Base-by-base conservation (phyloP, 2,888 invertebrate species). In the Caenorhabditis sp. region DNA sequence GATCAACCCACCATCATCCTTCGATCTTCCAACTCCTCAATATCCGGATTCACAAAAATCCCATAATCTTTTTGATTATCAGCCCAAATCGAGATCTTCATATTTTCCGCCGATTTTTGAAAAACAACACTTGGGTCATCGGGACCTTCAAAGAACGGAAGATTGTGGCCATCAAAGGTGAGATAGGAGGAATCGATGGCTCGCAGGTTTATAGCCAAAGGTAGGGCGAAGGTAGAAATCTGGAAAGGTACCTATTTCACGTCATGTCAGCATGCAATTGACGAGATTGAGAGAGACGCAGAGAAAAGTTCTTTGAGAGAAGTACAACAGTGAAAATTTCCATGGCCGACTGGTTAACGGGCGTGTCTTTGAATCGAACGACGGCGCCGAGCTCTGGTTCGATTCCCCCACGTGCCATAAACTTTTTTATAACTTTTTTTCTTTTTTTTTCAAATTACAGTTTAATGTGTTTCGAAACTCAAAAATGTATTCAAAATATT, bases 1-100 rank as follows among this genome's bases (percentile, higher is more conserved):
- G 7, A 14, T 26, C 8, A 20, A 52, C 73, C 56, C 54, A 82
- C 81, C 50, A 57, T 53, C 38, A 66, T 43, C n/a, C 67, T 61
- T 38, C 77, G 70, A 25, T 81, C 63, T 10, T 63, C 57, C 25
- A 76, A 53, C 5, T 71, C 77, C 26, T 66, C 14, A 43, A 71
- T 20, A 4, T 50, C 88, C 0, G 97, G 96, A 4, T 93, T 91
- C 82, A 93, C 91, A 10, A 95, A 89, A 84, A 92, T 94, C 0
- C 97, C 97, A 88, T 93, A 97, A 0, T 90, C 85, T 49, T 92
- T 88, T 63, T 93, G 93, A 88, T 97, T 97, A 86, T 94, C 93
- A 17, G 97, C 88, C 87, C 92, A 90, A 88, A 94, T 89, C 5
- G 91, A 89, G 59, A 93, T 89, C 63, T 90, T 91, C 91, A 87